Percentiles rank a stretch among this genome's conserved stretches.
Conservation (phyloP, 1,140 invertebrate species). For the Cydia splendana region DNA sequence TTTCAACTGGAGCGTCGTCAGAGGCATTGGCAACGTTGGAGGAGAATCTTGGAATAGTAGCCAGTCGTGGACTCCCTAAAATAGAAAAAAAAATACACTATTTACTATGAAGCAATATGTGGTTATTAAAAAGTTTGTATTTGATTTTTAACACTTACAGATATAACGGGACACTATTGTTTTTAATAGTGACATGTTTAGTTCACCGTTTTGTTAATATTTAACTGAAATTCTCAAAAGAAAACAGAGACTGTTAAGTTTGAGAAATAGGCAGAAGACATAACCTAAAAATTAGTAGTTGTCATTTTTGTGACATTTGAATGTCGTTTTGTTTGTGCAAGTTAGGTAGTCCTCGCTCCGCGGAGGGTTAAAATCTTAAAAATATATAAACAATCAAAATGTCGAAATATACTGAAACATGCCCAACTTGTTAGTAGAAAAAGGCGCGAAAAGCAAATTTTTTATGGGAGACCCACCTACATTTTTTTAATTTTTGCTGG, state of each 20-base stretch:
- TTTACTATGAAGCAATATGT: not conserved
- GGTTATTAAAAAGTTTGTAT: not conserved
- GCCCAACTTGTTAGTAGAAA: no score
- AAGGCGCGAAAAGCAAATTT: no score
- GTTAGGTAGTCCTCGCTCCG: not conserved
- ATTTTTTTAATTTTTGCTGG: no score
- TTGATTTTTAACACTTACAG: slow-evolving; percentile 38
- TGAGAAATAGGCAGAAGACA: not conserved
- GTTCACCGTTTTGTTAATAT: slow-evolving; percentile 8
- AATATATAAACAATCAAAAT: not conserved
- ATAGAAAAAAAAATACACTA: slow-evolving; percentile 33
- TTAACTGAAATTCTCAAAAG: not conserved
- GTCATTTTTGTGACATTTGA: not conserved
- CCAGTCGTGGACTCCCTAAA: slow-evolving; percentile 45
- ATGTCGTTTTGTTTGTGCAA: not conserved
- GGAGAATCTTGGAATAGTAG: slow-evolving; percentile 41
- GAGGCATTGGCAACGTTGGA: slow-evolving; percentile 43
- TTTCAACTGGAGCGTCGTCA: slow-evolving; percentile 82
- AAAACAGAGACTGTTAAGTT: not conserved
- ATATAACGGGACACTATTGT: slow-evolving; percentile 42
- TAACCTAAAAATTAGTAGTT: slow-evolving; percentile 7
- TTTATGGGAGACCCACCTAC: no score
- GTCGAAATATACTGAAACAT: no score
- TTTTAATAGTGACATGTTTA: slow-evolving; percentile 46
- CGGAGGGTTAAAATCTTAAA: not conserved